phyloP scores from a whole-genome alignment of 2,888 invertebrate species.

The Drosophila colorata region DNA sequence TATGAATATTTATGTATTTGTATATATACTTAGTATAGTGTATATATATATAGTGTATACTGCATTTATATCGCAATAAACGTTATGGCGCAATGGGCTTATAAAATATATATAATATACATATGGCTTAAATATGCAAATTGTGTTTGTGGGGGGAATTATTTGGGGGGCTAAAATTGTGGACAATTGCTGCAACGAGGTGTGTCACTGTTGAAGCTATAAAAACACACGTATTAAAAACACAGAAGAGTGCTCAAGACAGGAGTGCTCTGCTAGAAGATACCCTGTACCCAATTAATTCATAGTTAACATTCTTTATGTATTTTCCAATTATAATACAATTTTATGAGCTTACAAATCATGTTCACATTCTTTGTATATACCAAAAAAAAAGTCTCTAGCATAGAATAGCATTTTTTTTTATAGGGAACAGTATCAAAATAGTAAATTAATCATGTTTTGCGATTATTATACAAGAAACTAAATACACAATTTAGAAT shows the following conservation, averaged over 20 bases:
- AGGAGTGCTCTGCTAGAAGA: neutral
- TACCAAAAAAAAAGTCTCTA: too few species aligned
- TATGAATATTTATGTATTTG: conserved; percentile 7
- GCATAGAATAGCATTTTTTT: too few species aligned
- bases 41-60: conserved; percentile 8
- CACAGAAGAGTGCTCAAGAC: neutral
- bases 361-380: too few species aligned
- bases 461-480: too few species aligned
- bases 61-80: conserved; percentile 41
- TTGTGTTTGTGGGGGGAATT: conserved; percentile 16
- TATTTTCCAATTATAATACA: too few species aligned
- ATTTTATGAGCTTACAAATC: too few species aligned
- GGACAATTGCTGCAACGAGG: conserved; percentile 37
- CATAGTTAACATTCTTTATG: too few species aligned
- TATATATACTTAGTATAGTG: too few species aligned
- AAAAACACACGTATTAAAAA: conserved; percentile 8
- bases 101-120: conserved; percentile 25
- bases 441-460: too few species aligned
- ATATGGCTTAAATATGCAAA: conserved; percentile 56
- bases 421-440: too few species aligned
- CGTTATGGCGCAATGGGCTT: conserved; percentile 59
- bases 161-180: conserved; percentile 8
- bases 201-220: conserved; percentile 41
- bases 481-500: too few species aligned
- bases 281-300: neutral